Base-by-base conservation (phyloP, 2,888 invertebrate genomes). In the Parasteatoda lunata region DNA sequence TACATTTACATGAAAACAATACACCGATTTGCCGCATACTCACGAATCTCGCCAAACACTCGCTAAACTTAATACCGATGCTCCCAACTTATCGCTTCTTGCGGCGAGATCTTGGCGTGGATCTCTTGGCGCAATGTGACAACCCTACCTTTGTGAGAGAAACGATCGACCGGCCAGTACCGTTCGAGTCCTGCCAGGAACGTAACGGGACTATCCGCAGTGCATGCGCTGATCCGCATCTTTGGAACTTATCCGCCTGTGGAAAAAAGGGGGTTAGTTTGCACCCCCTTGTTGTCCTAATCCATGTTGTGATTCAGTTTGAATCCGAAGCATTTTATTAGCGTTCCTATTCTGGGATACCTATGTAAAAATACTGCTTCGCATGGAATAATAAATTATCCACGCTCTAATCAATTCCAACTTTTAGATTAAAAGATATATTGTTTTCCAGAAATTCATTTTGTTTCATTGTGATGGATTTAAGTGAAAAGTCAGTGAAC, bases 81-180 rank as follows among this genome's bases (percentile, higher is more conserved):
- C 9, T 30, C 30, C 59, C 11, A 59, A 59, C 8, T 86, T 86
- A 86, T 86, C 70, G 49, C 85, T 80, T 66, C 71, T 70, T 86
- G 30, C 79, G 84, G 84, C 84, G 78, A 54, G 84, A 5, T 4
- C n/a, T 79, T 85, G 84, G 85, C 85, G 76, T 3, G 65, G 30
- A 11, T 8, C 76, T 30, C 77, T 86, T 86, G 85, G 85, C 85
- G 85, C 80, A 86, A 45, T 72, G 85, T 76, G 85, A 84, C 80
- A 86, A 86, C 85, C 85, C 85, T 86, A 86, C 80, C 85, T 86
- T 86, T 86, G 77, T 86, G 76, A 77, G 68, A 30, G 66, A 77
- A 59, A 80, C 80, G 76, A 86, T 86, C 85, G 85, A 86, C 85
- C 85, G 85, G 80, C 77, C 80, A 86, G 85, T 86, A 76, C 80